Percentiles rank a stretch among this genome's conserved stretches.
Conservation (phyloP, 2,888 invertebrate genomes). For the Nineta flava region DNA sequence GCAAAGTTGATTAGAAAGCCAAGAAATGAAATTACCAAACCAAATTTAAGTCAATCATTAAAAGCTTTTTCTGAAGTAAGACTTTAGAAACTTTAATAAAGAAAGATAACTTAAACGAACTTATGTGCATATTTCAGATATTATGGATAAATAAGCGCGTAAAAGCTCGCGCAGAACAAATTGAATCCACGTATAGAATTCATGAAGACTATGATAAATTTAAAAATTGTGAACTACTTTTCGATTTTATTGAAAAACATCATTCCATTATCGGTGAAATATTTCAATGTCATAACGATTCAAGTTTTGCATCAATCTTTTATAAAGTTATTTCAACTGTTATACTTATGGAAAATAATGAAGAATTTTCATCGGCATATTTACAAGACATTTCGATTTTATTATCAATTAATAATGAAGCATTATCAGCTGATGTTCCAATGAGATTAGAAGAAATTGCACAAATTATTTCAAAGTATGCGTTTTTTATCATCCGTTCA, state of each 20-base stretch:
- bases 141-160: conserved; percentile 21
- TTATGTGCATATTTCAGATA: conserved; percentile 16
- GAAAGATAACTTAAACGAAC: too few species aligned
- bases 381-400: conserved; percentile 52
- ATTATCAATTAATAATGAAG: conserved; percentile 48
- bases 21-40: too few species aligned
- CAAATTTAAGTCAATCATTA: too few species aligned
- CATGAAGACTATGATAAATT: conserved; percentile 20
- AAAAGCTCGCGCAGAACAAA: conserved; percentile 22
- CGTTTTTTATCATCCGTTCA: neutral
- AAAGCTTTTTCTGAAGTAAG: too few species aligned
- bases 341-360: conserved; percentile 31
- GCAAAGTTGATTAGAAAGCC: too few species aligned
- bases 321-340: conserved; percentile 39
- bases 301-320: conserved; percentile 32
- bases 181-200: conserved; percentile 19
- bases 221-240: conserved; percentile 20
- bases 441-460: conserved; percentile 12
- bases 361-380: conserved; percentile 45
- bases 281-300: conserved; percentile 27
- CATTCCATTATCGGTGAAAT: conserved; percentile 18
- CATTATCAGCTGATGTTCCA: conserved; percentile 63
- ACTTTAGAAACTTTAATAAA: too few species aligned
- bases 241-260: conserved; percentile 22
- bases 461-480: conserved; percentile 1